Conservation (phyloP, 2,113 vertebrate species). For the Hoplias malabaricus region DNA sequence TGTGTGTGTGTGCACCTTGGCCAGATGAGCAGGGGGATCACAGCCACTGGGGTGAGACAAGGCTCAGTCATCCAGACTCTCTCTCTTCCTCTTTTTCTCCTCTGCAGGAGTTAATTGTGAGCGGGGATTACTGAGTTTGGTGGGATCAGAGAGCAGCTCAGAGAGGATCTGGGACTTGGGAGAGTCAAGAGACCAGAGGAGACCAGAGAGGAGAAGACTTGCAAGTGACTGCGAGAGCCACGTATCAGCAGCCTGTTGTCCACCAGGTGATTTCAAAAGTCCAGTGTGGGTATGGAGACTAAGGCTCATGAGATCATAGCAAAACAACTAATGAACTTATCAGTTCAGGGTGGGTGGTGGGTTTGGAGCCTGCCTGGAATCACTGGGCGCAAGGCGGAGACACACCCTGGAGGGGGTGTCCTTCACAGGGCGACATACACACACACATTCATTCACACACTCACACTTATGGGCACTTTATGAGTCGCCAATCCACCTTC, state of each 20-base stretch:
- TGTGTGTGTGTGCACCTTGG: background rate
- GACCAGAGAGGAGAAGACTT: too few species aligned
- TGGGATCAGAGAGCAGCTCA: slow-evolving; percentile 21
- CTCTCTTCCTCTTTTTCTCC: background rate
- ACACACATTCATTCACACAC: too few species aligned
- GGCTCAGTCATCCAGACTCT: background rate
- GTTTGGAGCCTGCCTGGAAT: too few species aligned
- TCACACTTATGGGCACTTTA: too few species aligned
- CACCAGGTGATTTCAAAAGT: background rate
- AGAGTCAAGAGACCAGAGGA: slow-evolving; percentile 1
- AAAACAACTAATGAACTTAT: background rate
- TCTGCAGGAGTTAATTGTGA: slow-evolving; percentile 36
- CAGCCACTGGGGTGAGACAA: background rate
- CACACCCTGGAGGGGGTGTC: too few species aligned
- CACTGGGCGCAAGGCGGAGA: too few species aligned
- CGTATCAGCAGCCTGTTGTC: background rate
- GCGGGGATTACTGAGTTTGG: slow-evolving; percentile 27
- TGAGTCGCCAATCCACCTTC: too few species aligned
- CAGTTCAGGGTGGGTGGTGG: too few species aligned
- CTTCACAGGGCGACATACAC: too few species aligned
- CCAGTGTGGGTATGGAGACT: background rate
- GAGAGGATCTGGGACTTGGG: background rate
- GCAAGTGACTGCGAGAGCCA: background rate
- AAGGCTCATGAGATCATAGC: background rate
- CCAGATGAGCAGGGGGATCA: slow-evolving; percentile 25